These are phyloP conservation scores for Cichlasoma orientale DNA, from an alignment of 2,797 vertebrate genomes.

Conservation along the genomic window DNA sequence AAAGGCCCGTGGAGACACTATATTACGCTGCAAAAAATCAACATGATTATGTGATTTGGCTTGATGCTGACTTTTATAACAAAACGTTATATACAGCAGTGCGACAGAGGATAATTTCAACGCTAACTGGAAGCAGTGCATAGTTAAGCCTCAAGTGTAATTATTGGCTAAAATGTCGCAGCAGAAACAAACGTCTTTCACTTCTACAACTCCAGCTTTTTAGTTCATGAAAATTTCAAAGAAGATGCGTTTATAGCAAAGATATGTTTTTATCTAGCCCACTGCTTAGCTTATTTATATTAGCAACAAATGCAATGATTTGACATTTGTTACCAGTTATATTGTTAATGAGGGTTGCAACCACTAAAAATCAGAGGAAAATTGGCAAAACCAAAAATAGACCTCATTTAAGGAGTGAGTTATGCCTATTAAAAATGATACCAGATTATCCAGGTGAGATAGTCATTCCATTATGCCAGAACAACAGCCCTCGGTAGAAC, in stretches of 20 bases:
- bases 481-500: not conserved
- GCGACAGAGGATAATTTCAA: not conserved
- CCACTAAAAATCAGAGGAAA: not conserved
- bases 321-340: not conserved
- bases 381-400: not conserved
- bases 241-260: not conserved
- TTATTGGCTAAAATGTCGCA: not conserved
- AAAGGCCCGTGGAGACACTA: constrained; percentile 4
- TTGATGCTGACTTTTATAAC: not conserved
- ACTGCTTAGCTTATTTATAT: not conserved
- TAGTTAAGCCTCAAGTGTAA: not conserved
- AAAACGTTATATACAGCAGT: not conserved
- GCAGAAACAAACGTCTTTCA: not conserved
- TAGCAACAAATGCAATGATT: not conserved
- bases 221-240: not conserved
- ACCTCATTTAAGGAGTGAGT: not conserved
- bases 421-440: not conserved
- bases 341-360: not conserved
- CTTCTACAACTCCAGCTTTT: not conserved
- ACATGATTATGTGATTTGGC: not conserved
- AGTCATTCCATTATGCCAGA: not conserved
- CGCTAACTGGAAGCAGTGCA: not conserved
- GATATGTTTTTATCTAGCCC: not conserved
- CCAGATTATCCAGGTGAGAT: not conserved
- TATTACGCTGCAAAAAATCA: constrained; percentile 6